These are phyloP conservation scores for Drosophila saltans DNA, from an alignment of 1,140 invertebrate species.

Conservation along the genomic window DNA sequence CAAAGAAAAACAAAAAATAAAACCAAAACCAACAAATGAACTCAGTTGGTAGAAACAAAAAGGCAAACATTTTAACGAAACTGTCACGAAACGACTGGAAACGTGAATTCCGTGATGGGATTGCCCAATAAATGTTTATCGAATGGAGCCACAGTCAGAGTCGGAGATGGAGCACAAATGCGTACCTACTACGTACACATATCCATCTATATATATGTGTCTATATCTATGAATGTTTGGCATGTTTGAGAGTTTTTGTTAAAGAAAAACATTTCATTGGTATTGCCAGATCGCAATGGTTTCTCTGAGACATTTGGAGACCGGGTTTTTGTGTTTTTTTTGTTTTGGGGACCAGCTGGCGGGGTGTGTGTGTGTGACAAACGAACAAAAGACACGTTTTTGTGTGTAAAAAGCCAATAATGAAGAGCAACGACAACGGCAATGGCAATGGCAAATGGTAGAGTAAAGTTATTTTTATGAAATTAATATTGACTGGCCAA, in stretches of 20 bases:
- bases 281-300: constrained; percentile 8
- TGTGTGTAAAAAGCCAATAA: constrained; percentile 49
- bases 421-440: constrained; percentile 38
- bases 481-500: constrained; percentile 75
- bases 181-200: constrained; percentile 43
- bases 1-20: constrained; percentile 31
- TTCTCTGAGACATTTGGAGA: constrained; percentile 11
- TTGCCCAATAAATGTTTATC: constrained; percentile 81
- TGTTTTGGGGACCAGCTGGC: constrained; percentile 50
- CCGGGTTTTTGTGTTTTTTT: constrained; percentile 8
- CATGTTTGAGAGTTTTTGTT: constrained; percentile 60
- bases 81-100: constrained; percentile 73
- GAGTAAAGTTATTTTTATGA: constrained; percentile 73
- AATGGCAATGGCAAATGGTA: constrained; percentile 34
- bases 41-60: constrained; percentile 53
- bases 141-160: constrained; percentile 29
- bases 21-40: constrained; percentile 50
- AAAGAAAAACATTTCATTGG: constrained; percentile 48
- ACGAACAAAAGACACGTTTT: constrained; percentile 74
- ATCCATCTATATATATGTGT: background rate
- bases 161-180: constrained; percentile 50
- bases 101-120: constrained; percentile 80
- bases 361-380: constrained; percentile 12
- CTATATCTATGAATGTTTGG: constrained; percentile 64
- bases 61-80: constrained; percentile 68